Evolutionary conservation across 2,113 vertebrate genomes (phyloP).

Genomic region (Isichthys henryi): DNA sequence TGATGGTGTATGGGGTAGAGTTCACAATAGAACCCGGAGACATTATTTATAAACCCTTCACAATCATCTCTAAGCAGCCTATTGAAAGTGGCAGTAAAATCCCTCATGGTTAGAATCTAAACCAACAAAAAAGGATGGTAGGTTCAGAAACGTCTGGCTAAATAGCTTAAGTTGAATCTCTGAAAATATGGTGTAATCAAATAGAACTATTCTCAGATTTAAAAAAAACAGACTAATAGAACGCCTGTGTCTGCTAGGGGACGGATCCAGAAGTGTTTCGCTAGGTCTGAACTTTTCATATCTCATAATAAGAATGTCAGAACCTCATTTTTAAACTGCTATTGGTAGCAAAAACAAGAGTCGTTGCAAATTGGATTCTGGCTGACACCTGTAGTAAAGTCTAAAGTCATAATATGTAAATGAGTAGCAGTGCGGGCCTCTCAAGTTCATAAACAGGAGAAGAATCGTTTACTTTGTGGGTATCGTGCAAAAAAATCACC

Average conservation of each 20-base stretch:
- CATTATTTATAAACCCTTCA: not conserved
- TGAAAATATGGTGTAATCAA: not conserved
- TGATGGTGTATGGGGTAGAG: not conserved
- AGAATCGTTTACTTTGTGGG: not conserved
- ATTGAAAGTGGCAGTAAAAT: not conserved
- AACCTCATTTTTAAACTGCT: not conserved
- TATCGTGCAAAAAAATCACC: not conserved
- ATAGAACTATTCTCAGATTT: not conserved
- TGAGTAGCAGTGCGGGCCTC: not conserved
- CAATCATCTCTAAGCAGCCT: not conserved
- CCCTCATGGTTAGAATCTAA: not conserved
- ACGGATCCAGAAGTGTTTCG: not conserved
- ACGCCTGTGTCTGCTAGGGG: not conserved
- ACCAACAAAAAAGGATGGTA: not conserved
- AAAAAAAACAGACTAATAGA: not conserved
- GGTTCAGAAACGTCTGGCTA: not conserved
- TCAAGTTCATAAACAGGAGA: not conserved
- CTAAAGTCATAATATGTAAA: not conserved
- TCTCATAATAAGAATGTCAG: not conserved
- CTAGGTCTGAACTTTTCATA: not conserved
- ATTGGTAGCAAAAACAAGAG: not conserved
- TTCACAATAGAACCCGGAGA: not conserved
- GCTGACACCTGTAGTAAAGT: not conserved
- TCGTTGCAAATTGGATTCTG: not conserved
- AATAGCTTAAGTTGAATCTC: not conserved